Evolutionary conservation across 2,113 vertebrate species (phyloP).

Genomic region (Axis porcinus): DNA sequence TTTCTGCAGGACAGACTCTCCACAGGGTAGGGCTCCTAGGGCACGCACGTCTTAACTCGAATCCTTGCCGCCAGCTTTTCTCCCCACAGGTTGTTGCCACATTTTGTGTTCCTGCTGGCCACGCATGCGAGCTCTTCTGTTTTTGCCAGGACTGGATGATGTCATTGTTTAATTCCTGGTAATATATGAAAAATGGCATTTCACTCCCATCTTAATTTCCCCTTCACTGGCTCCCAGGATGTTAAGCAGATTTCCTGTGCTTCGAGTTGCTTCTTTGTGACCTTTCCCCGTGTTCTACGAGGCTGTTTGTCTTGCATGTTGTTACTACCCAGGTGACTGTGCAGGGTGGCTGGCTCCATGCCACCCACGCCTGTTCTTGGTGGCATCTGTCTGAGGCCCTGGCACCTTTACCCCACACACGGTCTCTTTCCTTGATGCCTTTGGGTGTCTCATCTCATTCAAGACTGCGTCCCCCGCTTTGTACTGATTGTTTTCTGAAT

Average conservation of each 20-base stretch:
- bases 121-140: no score
- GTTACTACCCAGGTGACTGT: accelerated
- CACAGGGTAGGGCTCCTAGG: accelerated
- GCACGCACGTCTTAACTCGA: accelerated
- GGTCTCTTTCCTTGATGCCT: not conserved
- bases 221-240: not conserved
- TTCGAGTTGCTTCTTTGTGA: not conserved
- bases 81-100: not conserved
- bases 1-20: not conserved
- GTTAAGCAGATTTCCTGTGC: not conserved
- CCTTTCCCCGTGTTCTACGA: accelerated
- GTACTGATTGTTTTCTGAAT: not conserved
- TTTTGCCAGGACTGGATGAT: not conserved
- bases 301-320: not conserved
- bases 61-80: accelerated
- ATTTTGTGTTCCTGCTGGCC: not conserved
- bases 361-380: accelerated
- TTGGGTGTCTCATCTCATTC: not conserved
- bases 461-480: not conserved
- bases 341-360: accelerated
- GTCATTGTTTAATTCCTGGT: not conserved
- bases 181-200: no score
- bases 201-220: not conserved
- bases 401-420: accelerated
- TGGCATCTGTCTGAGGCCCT: accelerated